Evolutionary conservation across 2,888 invertebrate species (phyloP), one percentile per base, ranked within the genome.

Genomic region (Drosophila macrospina): DNA sequence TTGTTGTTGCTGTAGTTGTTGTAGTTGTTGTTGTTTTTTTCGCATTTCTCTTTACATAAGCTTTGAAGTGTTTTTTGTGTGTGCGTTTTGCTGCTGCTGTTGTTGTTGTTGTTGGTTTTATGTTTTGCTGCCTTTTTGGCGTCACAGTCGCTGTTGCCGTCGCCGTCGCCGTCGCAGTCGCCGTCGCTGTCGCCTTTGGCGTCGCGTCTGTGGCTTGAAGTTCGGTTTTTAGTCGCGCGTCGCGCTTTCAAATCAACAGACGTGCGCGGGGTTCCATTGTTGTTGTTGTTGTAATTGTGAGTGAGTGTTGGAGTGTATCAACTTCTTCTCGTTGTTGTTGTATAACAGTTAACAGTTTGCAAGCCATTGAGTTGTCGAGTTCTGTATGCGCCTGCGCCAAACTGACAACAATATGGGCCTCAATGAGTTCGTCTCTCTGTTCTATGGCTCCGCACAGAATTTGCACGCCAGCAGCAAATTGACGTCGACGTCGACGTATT

Each of bases 361-460:
- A 11, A 28, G 28, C 28, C 1, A 5, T 28, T 28, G 28, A 28
- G 2, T 6, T 28, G 28, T 2, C 3, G 20, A 20, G 5, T 30
- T 10, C 47, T 15, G 7, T 62, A 37, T 63, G 78, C 88, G 86
- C 86, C 47, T 69, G 73, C 76, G 57, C 6, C 20, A 26, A 32
- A 15, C 26, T 8, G 28, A 30, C n/a, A 26, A 8, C 39, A 78
- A 69, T 64, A 92, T 92, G 92, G 92, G 92, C 55, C 88, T 92
- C 44, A 92, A 92, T 80, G 92, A 92, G 85, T 92, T 91, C 65
- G 92, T 92, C 64, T 90, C 92, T 74, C 89, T 92, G 75, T 91
- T 92, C 84, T 92, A 92, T 72, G 91, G 90, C 74, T 90, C 90
- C 67, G 88, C 90, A 73, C 91, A 91, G 78, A 91, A 87, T 80